Evolutionary conservation across 1,140 invertebrate genomes (phyloP).

Genomic region (Dolichoris vasculosae): DNA sequence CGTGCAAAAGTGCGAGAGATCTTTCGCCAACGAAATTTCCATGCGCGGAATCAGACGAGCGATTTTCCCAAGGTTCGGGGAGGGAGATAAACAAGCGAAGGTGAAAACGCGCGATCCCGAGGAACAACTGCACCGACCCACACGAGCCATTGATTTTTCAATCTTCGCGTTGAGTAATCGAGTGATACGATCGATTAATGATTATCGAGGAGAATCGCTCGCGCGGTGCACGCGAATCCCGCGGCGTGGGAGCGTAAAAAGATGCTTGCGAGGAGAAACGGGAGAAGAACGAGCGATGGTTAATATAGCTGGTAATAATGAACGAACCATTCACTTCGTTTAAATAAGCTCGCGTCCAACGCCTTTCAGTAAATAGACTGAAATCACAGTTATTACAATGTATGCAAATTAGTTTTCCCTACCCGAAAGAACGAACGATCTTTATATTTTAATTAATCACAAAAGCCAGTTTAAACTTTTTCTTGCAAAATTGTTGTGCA

Average conservation of each 20-base stretch:
- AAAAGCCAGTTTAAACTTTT: not conserved
- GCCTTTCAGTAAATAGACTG: conserved; percentile 10
- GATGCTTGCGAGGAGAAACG: not conserved
- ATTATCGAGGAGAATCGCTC: not conserved
- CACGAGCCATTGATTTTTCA: not conserved
- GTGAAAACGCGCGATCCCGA: not conserved
- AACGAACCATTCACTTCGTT: conserved; percentile 24
- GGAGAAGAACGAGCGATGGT: not conserved
- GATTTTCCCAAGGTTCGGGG: not conserved
- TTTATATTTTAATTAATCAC: not conserved
- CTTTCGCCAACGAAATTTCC: not conserved
- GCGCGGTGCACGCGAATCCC: conserved; percentile 1
- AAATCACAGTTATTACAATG: not conserved
- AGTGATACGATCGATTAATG: conserved; percentile 20
- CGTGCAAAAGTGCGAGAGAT: not conserved
- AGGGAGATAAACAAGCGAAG: not conserved
- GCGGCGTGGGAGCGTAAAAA: conserved; percentile 9
- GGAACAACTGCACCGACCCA: not conserved
- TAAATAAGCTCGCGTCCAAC: not conserved
- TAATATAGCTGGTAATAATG: not conserved
- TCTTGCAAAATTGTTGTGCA: not conserved
- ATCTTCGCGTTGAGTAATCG: not conserved
- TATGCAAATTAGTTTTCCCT: not conserved
- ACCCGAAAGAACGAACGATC: not conserved
- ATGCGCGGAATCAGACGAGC: no score